A percentile compares a stretch with the other conserved stretches of the same genome.
phyloP scores from a whole-genome alignment of 2,113 vertebrate genomes.

The Raja brachyura region DNA sequence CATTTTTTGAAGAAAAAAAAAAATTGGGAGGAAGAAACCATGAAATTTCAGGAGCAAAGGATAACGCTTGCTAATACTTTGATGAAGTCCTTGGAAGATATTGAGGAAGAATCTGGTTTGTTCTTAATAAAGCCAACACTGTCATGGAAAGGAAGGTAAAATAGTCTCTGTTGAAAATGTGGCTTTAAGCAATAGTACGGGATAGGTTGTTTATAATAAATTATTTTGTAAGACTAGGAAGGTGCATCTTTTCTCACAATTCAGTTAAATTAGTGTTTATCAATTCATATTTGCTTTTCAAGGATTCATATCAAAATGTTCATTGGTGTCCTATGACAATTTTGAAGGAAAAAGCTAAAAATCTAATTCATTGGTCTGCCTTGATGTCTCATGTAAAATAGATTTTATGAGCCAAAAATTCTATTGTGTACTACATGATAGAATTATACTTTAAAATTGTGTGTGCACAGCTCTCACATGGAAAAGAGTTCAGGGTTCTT shows the following conservation, averaged over 20 bases:
- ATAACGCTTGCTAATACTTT: not conserved
- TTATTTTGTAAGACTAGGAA: not conserved
- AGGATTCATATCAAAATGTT: not conserved
- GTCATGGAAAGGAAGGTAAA: slow-evolving; percentile 38
- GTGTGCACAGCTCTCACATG: too few relatives aligned
- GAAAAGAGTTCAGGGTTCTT: too few relatives aligned
- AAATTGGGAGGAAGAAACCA: not conserved
- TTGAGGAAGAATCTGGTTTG: slow-evolving; percentile 33
- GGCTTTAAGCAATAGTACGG: not conserved
- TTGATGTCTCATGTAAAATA: not conserved
- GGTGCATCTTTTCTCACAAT: not conserved
- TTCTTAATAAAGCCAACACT: slow-evolving; percentile 24
- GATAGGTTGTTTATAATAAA: not conserved
- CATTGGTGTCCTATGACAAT: not conserved
- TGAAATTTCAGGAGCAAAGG: slow-evolving; percentile 26
- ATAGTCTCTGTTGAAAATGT: not conserved
- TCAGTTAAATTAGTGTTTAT: not conserved
- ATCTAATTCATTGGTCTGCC: not conserved
- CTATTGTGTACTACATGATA: too few relatives aligned
- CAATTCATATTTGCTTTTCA: not conserved
- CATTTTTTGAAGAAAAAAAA: slow-evolving; percentile 30
- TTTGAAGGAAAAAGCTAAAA: not conserved
- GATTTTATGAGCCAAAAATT: not conserved
- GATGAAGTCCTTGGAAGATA: slow-evolving; percentile 26
- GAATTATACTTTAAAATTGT: too few relatives aligned